A percentile compares a stretch with the other conserved stretches of the same genome.
Conservation (phyloP, 2,113 vertebrate species). For the Caracal caracal region DNA sequence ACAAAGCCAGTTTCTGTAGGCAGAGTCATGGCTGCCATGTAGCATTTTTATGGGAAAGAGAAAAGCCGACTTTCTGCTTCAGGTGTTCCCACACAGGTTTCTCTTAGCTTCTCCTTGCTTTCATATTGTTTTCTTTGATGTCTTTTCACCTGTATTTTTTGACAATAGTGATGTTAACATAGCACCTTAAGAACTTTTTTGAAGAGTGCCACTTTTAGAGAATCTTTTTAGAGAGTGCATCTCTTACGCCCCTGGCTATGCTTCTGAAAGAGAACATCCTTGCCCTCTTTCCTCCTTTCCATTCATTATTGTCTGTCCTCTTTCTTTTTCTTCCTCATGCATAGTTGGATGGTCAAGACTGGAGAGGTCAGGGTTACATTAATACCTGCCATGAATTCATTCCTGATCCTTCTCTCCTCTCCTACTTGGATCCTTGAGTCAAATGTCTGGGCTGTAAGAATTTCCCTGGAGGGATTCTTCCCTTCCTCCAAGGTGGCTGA, state of each 20-base stretch:
- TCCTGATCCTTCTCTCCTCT: not conserved
- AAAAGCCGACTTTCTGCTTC: not conserved
- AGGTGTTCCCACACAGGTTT: not conserved
- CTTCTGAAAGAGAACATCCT: not conserved
- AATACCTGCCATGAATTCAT: not conserved
- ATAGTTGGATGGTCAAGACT: not conserved
- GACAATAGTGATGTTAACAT: not conserved
- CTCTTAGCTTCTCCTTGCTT: not conserved
- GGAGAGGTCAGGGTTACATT: not conserved
- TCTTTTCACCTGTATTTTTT: not conserved
- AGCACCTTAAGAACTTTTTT: not conserved
- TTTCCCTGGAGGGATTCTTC: not conserved
- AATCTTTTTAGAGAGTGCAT: no score
- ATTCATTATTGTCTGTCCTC: not conserved
- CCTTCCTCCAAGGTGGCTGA: slow-evolving; percentile 38
- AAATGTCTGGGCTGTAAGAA: not conserved
- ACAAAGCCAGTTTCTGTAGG: not conserved
- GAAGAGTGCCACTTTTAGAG: not conserved
- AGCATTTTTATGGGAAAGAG: not conserved
- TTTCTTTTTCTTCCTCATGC: not conserved
- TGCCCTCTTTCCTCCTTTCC: not conserved
- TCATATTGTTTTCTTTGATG: not conserved
- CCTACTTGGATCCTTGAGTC: not conserved
- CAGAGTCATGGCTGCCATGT: not conserved
- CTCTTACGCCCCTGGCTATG: no score